These are phyloP conservation scores for Plutomurus gul DNA, from an alignment of 1,140 invertebrate species.

Conservation along the genomic window DNA sequence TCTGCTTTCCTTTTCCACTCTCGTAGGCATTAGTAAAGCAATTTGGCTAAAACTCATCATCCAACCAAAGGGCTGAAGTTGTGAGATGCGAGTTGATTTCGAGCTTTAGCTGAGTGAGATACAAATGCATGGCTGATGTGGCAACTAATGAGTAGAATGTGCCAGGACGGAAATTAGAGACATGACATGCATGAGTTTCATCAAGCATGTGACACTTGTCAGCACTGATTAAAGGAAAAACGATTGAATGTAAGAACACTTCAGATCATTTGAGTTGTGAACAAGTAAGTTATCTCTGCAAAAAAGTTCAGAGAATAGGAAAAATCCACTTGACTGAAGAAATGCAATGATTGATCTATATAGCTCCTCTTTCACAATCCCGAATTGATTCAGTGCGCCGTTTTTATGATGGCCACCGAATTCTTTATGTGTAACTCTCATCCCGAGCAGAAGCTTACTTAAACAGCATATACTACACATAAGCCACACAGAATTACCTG, in stretches of 20 bases:
- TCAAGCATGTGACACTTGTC: slow-evolving; percentile 22
- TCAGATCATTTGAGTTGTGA: no score
- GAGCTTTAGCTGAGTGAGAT: neutral
- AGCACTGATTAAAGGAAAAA: neutral
- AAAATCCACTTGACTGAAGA: no score
- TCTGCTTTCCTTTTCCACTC: neutral
- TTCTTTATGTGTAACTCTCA: no score
- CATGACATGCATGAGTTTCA: slow-evolving; percentile 13
- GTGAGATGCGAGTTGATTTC: slow-evolving; percentile 22
- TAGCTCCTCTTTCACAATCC: no score
- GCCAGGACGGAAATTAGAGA: neutral
- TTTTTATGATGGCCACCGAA: no score
- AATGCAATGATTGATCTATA: no score
- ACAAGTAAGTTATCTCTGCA: no score
- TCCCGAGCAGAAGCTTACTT: no score
- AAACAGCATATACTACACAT: no score
- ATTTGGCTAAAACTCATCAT: slow-evolving; percentile 18
- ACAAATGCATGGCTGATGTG: neutral
- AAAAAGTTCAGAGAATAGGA: no score
- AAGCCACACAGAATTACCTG: no score
- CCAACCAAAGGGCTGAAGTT: neutral
- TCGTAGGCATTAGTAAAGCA: neutral
- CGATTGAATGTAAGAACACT: neutral
- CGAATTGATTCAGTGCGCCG: no score
- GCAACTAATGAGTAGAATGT: slow-evolving; percentile 1